A percentile compares a stretch with the other conserved stretches of the same genome.
These are phyloP conservation scores for Atherinomorus stipes DNA, from an alignment of 2,113 vertebrate genomes.

Conservation along the genomic window DNA sequence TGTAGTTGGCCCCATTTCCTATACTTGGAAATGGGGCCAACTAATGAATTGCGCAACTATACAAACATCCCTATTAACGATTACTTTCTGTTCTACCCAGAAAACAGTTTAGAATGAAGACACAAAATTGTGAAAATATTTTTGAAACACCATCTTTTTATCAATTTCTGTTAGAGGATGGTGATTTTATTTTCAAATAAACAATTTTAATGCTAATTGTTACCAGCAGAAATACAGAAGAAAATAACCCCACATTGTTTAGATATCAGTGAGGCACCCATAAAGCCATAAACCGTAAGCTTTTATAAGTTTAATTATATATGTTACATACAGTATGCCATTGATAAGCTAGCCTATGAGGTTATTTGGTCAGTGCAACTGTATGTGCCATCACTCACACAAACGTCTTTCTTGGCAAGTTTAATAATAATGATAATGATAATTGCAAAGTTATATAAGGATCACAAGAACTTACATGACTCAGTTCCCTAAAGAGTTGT, in stretches of 20 bases:
- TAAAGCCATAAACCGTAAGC: background rate
- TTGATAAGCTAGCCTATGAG: background rate
- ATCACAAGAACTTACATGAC: background rate
- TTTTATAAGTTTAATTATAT: background rate
- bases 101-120: too few species aligned
- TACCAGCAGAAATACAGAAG: background rate
- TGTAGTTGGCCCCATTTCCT: too few species aligned
- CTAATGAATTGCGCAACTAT: too few species aligned
- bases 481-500: conserved; percentile 6
- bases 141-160: too few species aligned
- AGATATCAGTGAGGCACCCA: background rate
- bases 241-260: background rate
- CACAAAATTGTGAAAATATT: too few species aligned
- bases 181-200: too few species aligned
- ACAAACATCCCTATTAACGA: too few species aligned
- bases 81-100: too few species aligned
- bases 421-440: background rate
- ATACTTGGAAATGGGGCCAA: too few species aligned
- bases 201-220: background rate
- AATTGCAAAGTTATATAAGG: conserved; percentile 31
- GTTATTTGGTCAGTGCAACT: background rate
- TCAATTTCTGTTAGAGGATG: too few species aligned
- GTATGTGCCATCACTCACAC: background rate
- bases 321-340: background rate
- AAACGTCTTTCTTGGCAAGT: background rate